A percentile compares a stretch with the other conserved stretches of the same genome.
These are phyloP conservation scores for Enteromius unitaeniatus DNA, from an alignment of 2,797 vertebrate genomes.

Conservation along the genomic window DNA sequence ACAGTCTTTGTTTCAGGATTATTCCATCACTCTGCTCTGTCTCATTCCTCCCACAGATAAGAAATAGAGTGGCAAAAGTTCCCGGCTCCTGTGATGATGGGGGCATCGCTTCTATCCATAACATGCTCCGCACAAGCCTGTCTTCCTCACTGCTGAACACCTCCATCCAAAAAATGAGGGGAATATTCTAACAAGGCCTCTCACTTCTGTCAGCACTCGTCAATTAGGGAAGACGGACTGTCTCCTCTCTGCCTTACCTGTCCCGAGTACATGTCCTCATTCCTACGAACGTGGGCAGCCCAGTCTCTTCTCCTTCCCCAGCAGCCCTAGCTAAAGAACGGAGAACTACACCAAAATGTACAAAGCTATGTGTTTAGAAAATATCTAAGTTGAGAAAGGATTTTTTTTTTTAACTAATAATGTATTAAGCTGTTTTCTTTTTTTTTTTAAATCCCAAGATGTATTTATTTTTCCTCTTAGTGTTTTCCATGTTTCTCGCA, in stretches of 20 bases:
- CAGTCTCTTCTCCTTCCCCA: conserved; percentile 59
- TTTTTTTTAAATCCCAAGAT: conserved; percentile 78
- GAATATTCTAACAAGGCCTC: conserved; percentile 60
- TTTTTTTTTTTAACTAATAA: conserved; percentile 68
- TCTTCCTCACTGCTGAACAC: conserved; percentile 77
- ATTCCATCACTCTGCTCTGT: neutral
- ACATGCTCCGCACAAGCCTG: conserved; percentile 73
- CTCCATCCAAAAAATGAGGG: conserved; percentile 62
- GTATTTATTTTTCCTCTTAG: conserved; percentile 96
- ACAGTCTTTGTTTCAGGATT: neutral
- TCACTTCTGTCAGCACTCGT: conserved; percentile 74
- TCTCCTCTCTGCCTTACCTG: conserved; percentile 64
- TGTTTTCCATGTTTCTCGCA: conserved; percentile 71
- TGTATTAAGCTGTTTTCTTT: conserved; percentile 80
- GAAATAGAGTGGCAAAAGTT: conserved; percentile 72
- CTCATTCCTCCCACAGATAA: conserved; percentile 70
- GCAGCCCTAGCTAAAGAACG: conserved; percentile 72
- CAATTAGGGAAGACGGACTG: conserved; percentile 80
- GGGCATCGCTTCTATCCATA: conserved; percentile 57
- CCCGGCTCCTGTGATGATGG: conserved; percentile 13
- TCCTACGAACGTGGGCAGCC: conserved; percentile 37
- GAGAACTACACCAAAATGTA: conserved; percentile 92
- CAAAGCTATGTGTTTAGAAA: conserved; percentile 94
- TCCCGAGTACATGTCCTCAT: conserved; percentile 55
- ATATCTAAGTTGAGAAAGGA: conserved; percentile 72